A percentile compares a stretch with the other conserved stretches of the same genome.
Evolutionary conservation across 1,140 invertebrate species (phyloP).

Genomic region (Zaprionus ghesquierei): DNA sequence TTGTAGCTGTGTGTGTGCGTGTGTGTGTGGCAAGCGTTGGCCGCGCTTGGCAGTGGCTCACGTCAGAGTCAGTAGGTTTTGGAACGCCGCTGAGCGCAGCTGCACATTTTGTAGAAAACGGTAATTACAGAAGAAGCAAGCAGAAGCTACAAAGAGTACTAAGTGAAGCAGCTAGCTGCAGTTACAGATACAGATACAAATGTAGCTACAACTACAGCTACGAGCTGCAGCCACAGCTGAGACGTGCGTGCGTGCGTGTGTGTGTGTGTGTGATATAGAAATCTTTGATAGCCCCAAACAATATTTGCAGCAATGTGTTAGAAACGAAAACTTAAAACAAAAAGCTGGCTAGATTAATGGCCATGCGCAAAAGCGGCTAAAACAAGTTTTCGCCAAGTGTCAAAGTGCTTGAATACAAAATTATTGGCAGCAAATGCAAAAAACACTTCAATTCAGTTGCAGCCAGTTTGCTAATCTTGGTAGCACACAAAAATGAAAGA

Average conservation of each 20-base stretch:
- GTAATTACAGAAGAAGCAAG: constrained; percentile 42
- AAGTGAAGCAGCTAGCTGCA: constrained; percentile 23
- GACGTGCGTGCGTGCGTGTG: constrained; percentile 9
- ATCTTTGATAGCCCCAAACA: constrained; percentile 43
- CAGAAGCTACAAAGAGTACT: background rate
- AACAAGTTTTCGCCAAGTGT: constrained; percentile 69
- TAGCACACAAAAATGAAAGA: constrained; percentile 41
- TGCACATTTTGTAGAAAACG: constrained; percentile 66
- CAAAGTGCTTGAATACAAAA: constrained; percentile 71
- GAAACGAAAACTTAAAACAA: constrained; percentile 8
- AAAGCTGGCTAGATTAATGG: constrained; percentile 46
- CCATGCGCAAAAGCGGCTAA: constrained; percentile 37
- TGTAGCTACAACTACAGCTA: constrained; percentile 37
- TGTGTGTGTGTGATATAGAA: constrained; percentile 59
- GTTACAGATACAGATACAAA: constrained; percentile 23
- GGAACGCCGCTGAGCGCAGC: constrained; percentile 77
- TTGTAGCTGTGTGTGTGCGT: background rate
- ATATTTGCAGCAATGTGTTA: constrained; percentile 55
- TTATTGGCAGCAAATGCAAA: constrained; percentile 56
- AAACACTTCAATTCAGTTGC: constrained; percentile 64
- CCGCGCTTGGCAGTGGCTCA: constrained; percentile 22
- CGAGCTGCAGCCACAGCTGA: constrained; percentile 59
- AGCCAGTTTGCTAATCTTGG: constrained; percentile 69
- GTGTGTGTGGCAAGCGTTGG: constrained; percentile 2
- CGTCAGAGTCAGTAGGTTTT: constrained; percentile 66